These are phyloP conservation scores for Fratercula arctica DNA, from an alignment of 2,797 vertebrate genomes.

Conservation along the genomic window DNA sequence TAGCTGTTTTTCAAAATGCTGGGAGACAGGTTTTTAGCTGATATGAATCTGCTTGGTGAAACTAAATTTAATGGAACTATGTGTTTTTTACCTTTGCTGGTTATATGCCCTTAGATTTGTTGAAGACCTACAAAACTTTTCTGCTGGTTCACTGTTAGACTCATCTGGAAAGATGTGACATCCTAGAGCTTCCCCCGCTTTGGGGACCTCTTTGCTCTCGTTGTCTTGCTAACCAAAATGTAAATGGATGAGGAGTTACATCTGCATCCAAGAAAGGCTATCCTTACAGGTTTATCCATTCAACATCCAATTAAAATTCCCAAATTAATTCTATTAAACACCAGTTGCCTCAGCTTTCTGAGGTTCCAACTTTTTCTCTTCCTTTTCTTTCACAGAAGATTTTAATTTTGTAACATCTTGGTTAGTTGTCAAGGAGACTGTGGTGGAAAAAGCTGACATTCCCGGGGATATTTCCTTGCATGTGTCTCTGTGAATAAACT, in stretches of 20 bases:
- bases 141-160: not conserved
- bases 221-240: not conserved
- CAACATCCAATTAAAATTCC: not conserved
- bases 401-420: not conserved
- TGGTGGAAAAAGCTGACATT: not conserved
- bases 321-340: not conserved
- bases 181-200: not conserved
- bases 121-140: not conserved
- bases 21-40: not conserved
- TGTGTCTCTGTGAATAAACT: not conserved
- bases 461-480: not conserved
- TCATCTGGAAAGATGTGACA: not conserved
- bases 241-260: not conserved
- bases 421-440: not conserved
- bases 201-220: not conserved
- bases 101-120: not conserved
- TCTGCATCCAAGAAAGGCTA: not conserved
- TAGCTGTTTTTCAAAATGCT: not conserved
- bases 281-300: not conserved
- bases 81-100: not conserved
- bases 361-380: not conserved
- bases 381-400: not conserved
- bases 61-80: not conserved
- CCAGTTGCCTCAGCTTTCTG: not conserved
- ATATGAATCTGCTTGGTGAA: not conserved